Conservation (phyloP, 2,888 invertebrate species). For the Cactoblastis cactorum region DNA sequence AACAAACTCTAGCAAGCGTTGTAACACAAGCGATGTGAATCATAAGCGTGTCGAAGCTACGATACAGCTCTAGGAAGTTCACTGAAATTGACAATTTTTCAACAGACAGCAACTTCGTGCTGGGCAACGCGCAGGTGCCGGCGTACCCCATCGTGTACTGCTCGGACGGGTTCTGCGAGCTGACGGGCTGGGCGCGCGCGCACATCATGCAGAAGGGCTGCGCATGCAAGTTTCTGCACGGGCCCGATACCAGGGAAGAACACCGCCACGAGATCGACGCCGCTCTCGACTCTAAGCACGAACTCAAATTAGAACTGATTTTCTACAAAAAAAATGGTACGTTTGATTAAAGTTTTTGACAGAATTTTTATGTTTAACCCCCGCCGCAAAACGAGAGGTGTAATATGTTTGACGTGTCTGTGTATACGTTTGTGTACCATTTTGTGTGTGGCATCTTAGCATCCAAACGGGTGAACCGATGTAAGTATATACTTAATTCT, state of each 20-base stretch:
- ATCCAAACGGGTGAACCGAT: too few relatives aligned
- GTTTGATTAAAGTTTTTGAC: conserved; percentile 28
- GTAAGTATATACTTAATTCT: too few relatives aligned
- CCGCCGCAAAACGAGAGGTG: too few relatives aligned
- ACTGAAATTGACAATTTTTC: conserved; percentile 18
- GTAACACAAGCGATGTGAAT: too few relatives aligned
- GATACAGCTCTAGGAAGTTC: neutral
- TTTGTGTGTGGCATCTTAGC: too few relatives aligned
- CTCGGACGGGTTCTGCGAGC: conserved; percentile 97
- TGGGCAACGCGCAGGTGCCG: conserved; percentile 96
- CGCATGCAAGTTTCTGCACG: conserved; percentile 96
- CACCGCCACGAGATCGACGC: conserved; percentile 93
- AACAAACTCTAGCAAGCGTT: too few relatives aligned
- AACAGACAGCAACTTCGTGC: conserved; percentile 96
- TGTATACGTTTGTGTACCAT: too few relatives aligned
- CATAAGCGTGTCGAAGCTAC: too few relatives aligned
- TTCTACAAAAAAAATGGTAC: conserved; percentile 97
- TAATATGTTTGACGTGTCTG: too few relatives aligned
- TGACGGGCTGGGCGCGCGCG: conserved; percentile 94
- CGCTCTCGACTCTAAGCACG: conserved; percentile 92
- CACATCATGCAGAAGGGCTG: conserved; percentile 98
- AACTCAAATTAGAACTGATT: conserved; percentile 95
- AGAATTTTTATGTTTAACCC: too few relatives aligned
- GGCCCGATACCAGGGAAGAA: conserved; percentile 93
- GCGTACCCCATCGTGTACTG: conserved; percentile 96